Conservation (phyloP, 2,113 vertebrate species). For the Pluvianellus socialis region DNA sequence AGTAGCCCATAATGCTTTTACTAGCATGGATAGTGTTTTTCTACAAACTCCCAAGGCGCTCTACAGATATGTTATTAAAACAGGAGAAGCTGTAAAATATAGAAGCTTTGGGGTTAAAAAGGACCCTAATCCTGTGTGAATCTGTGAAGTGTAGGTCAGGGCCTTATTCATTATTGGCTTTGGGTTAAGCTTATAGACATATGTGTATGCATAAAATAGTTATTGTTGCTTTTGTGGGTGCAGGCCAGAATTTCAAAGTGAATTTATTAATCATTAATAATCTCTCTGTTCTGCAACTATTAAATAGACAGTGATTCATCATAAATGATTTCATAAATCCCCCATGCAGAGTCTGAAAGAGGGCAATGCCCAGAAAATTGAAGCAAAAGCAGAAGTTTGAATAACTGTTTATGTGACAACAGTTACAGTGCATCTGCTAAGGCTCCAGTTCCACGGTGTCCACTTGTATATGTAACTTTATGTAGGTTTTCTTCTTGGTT, state of each 20-base stretch:
- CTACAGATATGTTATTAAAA: slow-evolving; percentile 45
- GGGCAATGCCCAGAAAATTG: background rate
- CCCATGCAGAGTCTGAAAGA: background rate
- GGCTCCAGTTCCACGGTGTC: background rate
- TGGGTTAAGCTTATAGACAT: background rate
- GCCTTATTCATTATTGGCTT: background rate
- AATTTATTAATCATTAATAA: background rate
- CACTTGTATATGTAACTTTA: background rate
- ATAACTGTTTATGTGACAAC: background rate
- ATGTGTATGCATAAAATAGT: background rate
- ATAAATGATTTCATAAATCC: background rate
- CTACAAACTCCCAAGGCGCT: slow-evolving; percentile 35
- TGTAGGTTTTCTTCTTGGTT: background rate
- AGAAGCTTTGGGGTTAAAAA: background rate
- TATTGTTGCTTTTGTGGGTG: background rate
- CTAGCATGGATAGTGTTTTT: slow-evolving; percentile 46
- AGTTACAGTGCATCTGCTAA: accelerated
- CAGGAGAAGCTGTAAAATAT: slow-evolving; percentile 44
- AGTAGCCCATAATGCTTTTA: slow-evolving; percentile 51
- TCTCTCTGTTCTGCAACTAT: background rate
- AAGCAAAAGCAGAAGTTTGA: background rate
- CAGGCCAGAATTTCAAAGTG: background rate
- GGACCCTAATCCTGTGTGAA: background rate
- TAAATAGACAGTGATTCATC: background rate
- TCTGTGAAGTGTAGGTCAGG: background rate